phyloP scores from a whole-genome alignment of 2,113 vertebrate species.

The Triplophysa dalaica region DNA sequence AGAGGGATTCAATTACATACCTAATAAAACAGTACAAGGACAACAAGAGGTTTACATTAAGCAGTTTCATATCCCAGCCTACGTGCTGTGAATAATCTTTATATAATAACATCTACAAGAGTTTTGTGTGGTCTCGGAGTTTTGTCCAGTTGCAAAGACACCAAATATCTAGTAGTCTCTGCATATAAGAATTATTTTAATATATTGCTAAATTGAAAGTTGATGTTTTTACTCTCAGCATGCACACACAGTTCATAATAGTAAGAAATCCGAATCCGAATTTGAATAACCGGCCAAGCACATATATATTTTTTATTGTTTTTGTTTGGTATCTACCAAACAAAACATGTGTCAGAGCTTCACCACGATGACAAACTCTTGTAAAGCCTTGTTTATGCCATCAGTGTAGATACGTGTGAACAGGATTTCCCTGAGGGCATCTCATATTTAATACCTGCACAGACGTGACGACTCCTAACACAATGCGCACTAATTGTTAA shows the following conservation, averaged over 20 bases:
- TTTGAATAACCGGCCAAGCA: not conserved
- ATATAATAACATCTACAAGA: too few species aligned
- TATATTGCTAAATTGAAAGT: not conserved
- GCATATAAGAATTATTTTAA: too few species aligned
- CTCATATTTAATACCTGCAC: constrained; percentile 15
- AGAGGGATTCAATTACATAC: not conserved
- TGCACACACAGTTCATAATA: not conserved
- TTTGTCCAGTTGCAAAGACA: too few species aligned
- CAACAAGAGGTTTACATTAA: constrained; percentile 2
- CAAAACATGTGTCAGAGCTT: constrained; percentile 14
- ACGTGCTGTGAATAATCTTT: too few species aligned
- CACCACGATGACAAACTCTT: constrained; percentile 24
- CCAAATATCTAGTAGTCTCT: too few species aligned
- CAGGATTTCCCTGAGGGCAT: constrained; percentile 15
- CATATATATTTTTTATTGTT: not conserved
- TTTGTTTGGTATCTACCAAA: constrained; percentile 29
- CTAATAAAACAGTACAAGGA: not conserved
- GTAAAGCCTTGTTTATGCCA: constrained; percentile 15
- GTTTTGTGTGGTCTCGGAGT: too few species aligned
- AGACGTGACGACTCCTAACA: not conserved
- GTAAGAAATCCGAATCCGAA: too few species aligned
- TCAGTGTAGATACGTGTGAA: constrained; percentile 14
- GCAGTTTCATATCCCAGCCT: not conserved
- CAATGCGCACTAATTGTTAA: not conserved
- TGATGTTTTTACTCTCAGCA: not conserved